Conservation (phyloP, 2,113 vertebrate genomes). For the Neodon shergylaensis region DNA sequence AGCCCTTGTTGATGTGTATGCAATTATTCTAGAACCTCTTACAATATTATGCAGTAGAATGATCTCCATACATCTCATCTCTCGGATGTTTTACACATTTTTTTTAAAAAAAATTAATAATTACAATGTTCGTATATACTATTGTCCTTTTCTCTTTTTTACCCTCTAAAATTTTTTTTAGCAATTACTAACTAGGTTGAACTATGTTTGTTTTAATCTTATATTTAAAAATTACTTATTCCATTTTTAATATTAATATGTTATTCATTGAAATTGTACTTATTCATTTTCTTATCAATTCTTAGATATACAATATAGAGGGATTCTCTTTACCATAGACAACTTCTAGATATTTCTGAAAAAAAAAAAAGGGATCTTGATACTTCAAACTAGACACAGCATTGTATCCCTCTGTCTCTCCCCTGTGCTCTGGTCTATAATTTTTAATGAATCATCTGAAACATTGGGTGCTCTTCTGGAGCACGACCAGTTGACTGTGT, state of each 20-base stretch:
- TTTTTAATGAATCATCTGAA: not conserved
- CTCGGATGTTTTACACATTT: slow-evolving; percentile 77
- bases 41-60: slow-evolving; percentile 79
- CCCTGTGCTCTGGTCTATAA: not conserved
- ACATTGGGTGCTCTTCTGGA: not conserved
- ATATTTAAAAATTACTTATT: not conserved
- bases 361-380: not conserved
- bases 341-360: not conserved
- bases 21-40: slow-evolving; percentile 83
- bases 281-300: not conserved
- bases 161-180: not conserved
- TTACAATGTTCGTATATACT: not conserved
- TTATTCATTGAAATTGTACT: not conserved
- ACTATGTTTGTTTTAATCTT: not conserved
- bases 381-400: not conserved
- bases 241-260: not conserved
- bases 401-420: not conserved
- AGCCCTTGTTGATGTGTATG: slow-evolving; percentile 84
- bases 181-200: not conserved
- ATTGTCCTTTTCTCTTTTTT: not conserved
- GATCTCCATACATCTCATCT: slow-evolving; percentile 70
- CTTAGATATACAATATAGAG: not conserved
- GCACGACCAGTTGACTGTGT: not conserved
- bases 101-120: not conserved
- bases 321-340: not conserved